These are phyloP conservation scores for Hydropsyche tenuis DNA, from an alignment of 1,140 invertebrate species.

Conservation along the genomic window DNA sequence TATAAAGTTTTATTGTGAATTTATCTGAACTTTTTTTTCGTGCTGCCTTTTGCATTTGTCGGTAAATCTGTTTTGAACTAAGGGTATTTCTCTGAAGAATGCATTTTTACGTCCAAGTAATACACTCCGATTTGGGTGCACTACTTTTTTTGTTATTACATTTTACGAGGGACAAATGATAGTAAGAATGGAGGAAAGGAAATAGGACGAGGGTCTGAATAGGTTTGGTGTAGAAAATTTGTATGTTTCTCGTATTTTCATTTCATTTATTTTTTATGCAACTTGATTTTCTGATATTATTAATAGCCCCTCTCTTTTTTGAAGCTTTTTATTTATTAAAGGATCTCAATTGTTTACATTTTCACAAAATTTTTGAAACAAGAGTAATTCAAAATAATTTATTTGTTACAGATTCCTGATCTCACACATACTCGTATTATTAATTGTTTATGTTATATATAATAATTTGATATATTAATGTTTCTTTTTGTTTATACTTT, in stretches of 20 bases:
- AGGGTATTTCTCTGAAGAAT: constrained; percentile 4
- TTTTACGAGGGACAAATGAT: constrained; percentile 37
- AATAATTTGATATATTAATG: too few species aligned
- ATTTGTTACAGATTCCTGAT: background rate
- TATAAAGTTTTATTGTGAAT: too few species aligned
- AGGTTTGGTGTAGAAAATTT: too few species aligned
- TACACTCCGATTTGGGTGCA: constrained; percentile 39
- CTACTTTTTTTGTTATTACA: constrained; percentile 31
- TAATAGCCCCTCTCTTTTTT: background rate
- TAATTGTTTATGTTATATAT: background rate
- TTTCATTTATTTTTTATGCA: too few species aligned
- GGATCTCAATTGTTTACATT: background rate
- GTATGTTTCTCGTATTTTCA: too few species aligned
- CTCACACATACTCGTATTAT: background rate
- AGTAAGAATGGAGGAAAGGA: constrained; percentile 28
- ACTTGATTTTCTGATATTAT: too few species aligned
- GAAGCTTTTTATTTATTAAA: background rate
- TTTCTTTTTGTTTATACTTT: too few species aligned
- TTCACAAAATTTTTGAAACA: too few species aligned
- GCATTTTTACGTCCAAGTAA: constrained; percentile 46
- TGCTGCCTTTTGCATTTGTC: constrained; percentile 15
- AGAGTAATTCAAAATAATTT: background rate
- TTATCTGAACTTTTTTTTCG: constrained; percentile 1
- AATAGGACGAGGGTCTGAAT: background rate
- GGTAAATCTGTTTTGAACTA: constrained; percentile 40